Conservation (phyloP, 2,888 invertebrate species). For the Rutpela maculata region DNA sequence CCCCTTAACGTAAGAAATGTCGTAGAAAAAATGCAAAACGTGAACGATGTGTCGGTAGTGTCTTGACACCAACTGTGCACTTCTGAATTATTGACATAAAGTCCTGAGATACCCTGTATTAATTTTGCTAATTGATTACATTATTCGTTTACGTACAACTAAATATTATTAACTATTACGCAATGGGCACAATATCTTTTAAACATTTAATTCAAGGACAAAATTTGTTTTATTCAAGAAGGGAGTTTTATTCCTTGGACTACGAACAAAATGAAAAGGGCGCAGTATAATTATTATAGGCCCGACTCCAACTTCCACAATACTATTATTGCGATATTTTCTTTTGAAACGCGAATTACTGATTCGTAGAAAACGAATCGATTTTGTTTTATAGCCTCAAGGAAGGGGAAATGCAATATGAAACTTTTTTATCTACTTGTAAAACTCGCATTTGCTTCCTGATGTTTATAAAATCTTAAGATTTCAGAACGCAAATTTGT, state of each 20-base stretch:
- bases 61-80: too few species aligned
- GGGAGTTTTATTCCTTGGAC: background rate
- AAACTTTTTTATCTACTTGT: constrained; percentile 7
- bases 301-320: background rate
- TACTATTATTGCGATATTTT: constrained; percentile 7
- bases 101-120: too few species aligned
- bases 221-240: background rate
- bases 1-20: too few species aligned
- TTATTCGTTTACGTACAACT: too few species aligned
- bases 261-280: background rate
- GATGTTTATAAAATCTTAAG: constrained; percentile 1
- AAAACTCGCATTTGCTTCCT: constrained; percentile 7
- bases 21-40: too few species aligned
- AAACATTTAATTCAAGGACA: background rate
- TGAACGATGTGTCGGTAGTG: too few species aligned
- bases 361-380: constrained; percentile 7
- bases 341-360: background rate
- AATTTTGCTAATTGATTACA: too few species aligned
- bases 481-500: background rate
- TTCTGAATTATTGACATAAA: too few species aligned
- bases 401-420: constrained; percentile 7
- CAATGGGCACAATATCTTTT: too few species aligned
- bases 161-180: too few species aligned
- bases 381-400: background rate
- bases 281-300: background rate